Evolutionary conservation across 2,113 vertebrate species (phyloP), one percentile per base, ranked within the genome.

Genomic region (Brachyhypopomus gauderio): DNA sequence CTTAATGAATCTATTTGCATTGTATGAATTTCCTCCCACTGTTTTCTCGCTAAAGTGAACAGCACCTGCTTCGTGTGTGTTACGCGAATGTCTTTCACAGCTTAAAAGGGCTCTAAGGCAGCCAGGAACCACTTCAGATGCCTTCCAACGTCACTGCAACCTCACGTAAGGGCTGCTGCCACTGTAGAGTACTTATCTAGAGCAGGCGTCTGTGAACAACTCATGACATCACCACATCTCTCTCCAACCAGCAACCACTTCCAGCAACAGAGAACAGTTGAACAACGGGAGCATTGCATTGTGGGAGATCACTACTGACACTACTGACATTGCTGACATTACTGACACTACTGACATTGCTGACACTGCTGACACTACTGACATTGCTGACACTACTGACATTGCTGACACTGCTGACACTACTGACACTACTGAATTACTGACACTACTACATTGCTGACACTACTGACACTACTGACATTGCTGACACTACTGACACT

Each of bases 241-340:
- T 82, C 73, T 56, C 79, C 70, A 86, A 91, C 87, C 84, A 82
- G 73, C 88, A 75, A 89, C 89, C 81, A 91, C 91, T 92, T 90
- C 85, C n/a, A 75, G 59, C 85, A 84, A 22, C 86, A 86, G 79
- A 78, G 83, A 86, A 83, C 55, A 76, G 69, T 22, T 52, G 45
- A 75, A 79, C 75, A 80, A 79, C 25, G 80, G 48, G 74, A 87
- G 85, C 38, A 20, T 45, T 82, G 73, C 70, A 38, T 38, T 79
- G 30, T 78, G 30, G 60, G 8, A 63, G 59, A 3, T 2, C 30
- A 30, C 30, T 2, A 3, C 30, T 30, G 30, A 30, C 30, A 30
- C 30, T 30, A 30, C 9, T 11, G 12, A 14, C 45, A 14, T 14
- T 14, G 14, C 45, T 14, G 45, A 12, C 45, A 14, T n/a, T n/a